phyloP scores from a whole-genome alignment of 53 echinoderm and acorn worm genomes.

The Temnopleurus reevesii region DNA sequence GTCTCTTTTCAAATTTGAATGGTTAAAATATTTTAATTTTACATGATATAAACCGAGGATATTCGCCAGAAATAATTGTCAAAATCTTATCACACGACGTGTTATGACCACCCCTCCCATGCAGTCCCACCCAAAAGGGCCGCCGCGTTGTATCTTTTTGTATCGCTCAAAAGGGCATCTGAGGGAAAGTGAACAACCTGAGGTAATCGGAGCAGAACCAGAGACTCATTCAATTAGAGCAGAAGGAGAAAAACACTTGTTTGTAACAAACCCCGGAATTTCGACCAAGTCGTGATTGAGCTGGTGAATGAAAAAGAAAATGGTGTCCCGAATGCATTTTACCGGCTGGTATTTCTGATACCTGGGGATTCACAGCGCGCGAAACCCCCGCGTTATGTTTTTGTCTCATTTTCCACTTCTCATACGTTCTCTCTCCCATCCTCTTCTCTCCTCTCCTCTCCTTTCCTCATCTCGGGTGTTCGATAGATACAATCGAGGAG shows the following conservation, averaged over 20 bases:
- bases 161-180: too few relatives aligned
- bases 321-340: constrained; percentile 15
- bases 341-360: neutral
- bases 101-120: too few relatives aligned
- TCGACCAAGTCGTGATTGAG: neutral
- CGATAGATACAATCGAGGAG: constrained; percentile 39
- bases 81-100: too few relatives aligned
- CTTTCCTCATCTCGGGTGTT: neutral
- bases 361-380: constrained; percentile 18
- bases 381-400: neutral
- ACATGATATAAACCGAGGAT: too few relatives aligned
- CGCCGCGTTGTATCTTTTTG: too few relatives aligned
- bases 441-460: neutral
- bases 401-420: neutral
- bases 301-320: neutral
- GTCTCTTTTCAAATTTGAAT: too few relatives aligned
- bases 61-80: too few relatives aligned
- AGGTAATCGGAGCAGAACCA: neutral
- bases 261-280: neutral
- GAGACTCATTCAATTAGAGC: neutral
- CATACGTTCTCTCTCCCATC: neutral
- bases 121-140: too few relatives aligned
- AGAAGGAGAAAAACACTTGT: neutral
- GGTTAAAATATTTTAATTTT: too few relatives aligned
- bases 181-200: too few relatives aligned